Percentiles rank a stretch among this genome's conserved stretches.
These are phyloP conservation scores for Orthonychiurus folsomi DNA, from an alignment of 2,888 invertebrate species.

Conservation along the genomic window DNA sequence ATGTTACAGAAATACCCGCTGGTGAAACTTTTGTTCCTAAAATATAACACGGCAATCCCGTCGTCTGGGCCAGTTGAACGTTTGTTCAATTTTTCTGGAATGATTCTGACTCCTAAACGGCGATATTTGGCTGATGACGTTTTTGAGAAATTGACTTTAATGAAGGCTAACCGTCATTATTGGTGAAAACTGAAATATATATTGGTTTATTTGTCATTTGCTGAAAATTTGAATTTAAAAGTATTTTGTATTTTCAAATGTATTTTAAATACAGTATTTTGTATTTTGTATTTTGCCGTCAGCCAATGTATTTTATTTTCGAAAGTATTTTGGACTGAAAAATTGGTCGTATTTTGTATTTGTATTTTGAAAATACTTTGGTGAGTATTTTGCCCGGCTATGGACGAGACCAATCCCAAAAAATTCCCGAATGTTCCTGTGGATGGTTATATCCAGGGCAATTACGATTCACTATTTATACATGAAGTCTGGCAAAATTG, in stretches of 20 bases:
- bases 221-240: neutral
- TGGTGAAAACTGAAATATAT: neutral
- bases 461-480: no score
- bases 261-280: slow-evolving; percentile 6
- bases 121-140: slow-evolving; percentile 12
- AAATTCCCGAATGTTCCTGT: no score
- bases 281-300: slow-evolving; percentile 4
- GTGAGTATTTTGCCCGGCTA: neutral
- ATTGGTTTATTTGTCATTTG: no score
- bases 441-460: no score
- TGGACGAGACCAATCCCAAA: no score
- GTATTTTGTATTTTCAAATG: slow-evolving; percentile 6
- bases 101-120: slow-evolving; percentile 15
- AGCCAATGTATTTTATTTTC: slow-evolving; percentile 1
- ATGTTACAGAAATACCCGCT: slow-evolving; percentile 4
- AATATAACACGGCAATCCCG: slow-evolving; percentile 16
- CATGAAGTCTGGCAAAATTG: no score
- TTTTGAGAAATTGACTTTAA: slow-evolving; percentile 14
- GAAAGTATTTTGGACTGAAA: neutral
- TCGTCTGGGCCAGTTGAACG: slow-evolving; percentile 17
- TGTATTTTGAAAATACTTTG: slow-evolving; percentile 1
- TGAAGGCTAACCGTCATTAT: slow-evolving; percentile 9
- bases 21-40: slow-evolving; percentile 9
- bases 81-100: slow-evolving; percentile 13
- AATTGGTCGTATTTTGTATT: neutral